Conservation (phyloP, 1,140 invertebrate genomes). For the Drosophila ambigua region DNA sequence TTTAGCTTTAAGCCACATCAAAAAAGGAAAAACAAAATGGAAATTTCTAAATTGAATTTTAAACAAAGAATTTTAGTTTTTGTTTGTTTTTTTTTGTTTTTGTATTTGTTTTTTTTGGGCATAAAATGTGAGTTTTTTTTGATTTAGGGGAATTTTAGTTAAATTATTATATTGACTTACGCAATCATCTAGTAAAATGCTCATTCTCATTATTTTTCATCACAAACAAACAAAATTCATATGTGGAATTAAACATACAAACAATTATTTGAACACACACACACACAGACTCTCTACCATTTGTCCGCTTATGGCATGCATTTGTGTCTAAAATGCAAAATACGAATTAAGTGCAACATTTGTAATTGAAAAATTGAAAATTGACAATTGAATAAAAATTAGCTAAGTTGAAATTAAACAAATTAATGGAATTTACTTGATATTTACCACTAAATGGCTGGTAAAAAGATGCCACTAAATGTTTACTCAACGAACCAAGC, state of each 20-base stretch:
- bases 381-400: constrained; percentile 41
- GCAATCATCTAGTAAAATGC: constrained; percentile 31
- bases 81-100: constrained; percentile 31
- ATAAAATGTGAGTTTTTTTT: not conserved
- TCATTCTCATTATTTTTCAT: constrained; percentile 17
- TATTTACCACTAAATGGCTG: no score
- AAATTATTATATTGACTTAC: constrained; percentile 24
- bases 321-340: not conserved
- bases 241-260: not conserved
- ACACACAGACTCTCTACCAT: no score
- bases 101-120: constrained; percentile 23
- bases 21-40: constrained; percentile 10
- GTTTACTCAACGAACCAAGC: no score
- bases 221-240: not conserved
- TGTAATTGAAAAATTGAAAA: constrained; percentile 40
- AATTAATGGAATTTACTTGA: no score
- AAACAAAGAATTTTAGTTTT: not conserved
- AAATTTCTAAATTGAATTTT: constrained; percentile 27
- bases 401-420: constrained; percentile 34
- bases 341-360: constrained; percentile 35
- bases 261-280: not conserved
- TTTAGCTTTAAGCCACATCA: constrained; percentile 24
- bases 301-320: constrained; percentile 3
- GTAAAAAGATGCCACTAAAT: no score
- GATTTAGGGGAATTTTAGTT: constrained; percentile 35